Conservation (phyloP, 2,888 invertebrate species). For the Linnaemya vulpina region DNA sequence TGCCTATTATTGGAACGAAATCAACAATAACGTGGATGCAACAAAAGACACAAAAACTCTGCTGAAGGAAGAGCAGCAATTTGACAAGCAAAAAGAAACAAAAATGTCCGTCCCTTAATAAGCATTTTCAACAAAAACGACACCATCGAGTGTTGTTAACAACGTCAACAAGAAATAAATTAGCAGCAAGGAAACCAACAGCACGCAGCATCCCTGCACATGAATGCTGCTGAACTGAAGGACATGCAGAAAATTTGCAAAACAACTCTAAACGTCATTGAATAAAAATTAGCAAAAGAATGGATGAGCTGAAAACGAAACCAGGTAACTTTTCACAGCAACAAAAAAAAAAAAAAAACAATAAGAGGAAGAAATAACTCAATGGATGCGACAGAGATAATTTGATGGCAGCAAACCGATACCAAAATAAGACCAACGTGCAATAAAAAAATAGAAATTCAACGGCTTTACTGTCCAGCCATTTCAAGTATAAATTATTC, state of each 20-base stretch:
- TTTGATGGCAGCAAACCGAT: no score
- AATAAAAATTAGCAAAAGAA: background rate
- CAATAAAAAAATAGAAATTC: no score
- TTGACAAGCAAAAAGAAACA: background rate
- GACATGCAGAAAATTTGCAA: background rate
- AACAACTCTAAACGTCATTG: background rate
- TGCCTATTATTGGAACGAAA: background rate
- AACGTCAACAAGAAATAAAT: background rate
- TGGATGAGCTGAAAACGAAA: background rate
- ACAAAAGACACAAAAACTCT: background rate
- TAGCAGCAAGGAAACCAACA: background rate
- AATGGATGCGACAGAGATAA: background rate
- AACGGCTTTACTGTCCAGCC: no score
- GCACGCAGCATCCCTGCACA: background rate
- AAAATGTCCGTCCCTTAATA: background rate
- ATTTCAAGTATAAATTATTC: no score
- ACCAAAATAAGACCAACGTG: no score
- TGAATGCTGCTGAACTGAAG: background rate
- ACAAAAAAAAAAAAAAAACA: background rate
- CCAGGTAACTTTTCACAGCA: background rate
- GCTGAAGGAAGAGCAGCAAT: background rate
- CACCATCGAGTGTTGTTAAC: background rate
- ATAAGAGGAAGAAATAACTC: background rate
- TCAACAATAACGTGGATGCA: background rate
- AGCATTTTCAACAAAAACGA: background rate